Evolutionary conservation across 2,797 vertebrate species (phyloP).

Genomic region (Muscicapa comitata): DNA sequence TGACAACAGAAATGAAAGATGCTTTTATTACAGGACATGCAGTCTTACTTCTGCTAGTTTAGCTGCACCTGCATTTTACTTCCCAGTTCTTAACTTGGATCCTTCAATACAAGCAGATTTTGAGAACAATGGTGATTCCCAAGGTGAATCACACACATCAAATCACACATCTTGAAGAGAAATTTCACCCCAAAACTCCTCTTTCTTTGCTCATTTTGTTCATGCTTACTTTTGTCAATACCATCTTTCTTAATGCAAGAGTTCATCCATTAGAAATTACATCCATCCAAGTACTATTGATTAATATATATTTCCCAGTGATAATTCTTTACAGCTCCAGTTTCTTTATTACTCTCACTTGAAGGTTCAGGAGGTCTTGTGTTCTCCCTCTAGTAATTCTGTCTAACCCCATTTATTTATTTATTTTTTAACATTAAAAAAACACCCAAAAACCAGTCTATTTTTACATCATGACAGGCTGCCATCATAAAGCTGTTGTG

Average conservation of each 20-base stretch:
- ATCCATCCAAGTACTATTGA: not conserved
- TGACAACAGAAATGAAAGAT: not conserved
- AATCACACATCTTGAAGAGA: not conserved
- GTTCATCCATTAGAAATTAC: not conserved
- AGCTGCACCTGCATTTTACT: not conserved
- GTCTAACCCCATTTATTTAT: not conserved
- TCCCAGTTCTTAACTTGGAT: not conserved
- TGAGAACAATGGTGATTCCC: not conserved
- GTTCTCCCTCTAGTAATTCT: not conserved
- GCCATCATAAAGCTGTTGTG: not conserved
- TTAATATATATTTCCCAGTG: not conserved
- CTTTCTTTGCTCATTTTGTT: not conserved
- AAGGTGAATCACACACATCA: not conserved
- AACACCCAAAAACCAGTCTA: accelerated
- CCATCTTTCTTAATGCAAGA: not conserved
- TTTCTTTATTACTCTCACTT: not conserved
- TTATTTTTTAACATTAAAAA: not conserved
- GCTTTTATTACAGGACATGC: not conserved
- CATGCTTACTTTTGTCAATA: not conserved
- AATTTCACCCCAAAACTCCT: not conserved
- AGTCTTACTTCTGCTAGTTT: not conserved
- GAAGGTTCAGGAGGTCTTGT: not conserved
- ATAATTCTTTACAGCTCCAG: not conserved
- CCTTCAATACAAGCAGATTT: not conserved
- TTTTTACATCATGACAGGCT: not conserved